Conservation (phyloP, 2,113 vertebrate species). For the Leptodactylus fuscus region DNA sequence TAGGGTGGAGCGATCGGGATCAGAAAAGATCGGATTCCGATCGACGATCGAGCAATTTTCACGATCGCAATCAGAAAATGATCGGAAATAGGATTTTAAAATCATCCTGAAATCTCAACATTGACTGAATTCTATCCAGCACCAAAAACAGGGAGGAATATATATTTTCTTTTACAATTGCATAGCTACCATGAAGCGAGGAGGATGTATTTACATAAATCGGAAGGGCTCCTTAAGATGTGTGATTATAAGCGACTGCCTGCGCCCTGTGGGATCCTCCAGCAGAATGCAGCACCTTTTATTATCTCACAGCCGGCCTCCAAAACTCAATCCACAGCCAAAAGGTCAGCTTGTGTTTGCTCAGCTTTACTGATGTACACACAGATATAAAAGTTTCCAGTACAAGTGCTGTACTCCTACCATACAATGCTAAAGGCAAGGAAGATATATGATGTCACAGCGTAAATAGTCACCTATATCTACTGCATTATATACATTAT, state of each 20-base stretch:
- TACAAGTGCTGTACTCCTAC: neutral
- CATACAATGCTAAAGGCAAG: neutral
- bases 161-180: neutral
- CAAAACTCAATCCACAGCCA: neutral
- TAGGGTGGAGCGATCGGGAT: no score
- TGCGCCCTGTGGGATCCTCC: neutral
- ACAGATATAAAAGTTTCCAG: neutral
- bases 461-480: neutral
- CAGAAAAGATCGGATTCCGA: no score
- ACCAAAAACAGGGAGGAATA: no score
- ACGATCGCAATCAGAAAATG: no score
- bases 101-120: no score
- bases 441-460: neutral
- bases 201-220: neutral
- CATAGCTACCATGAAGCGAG: neutral
- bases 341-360: neutral
- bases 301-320: neutral
- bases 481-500: neutral
- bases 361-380: neutral
- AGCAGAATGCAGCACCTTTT: neutral
- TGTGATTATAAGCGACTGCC: neutral
- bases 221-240: neutral
- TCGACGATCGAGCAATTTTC: no score
- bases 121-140: no score
- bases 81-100: no score